These are phyloP conservation scores for Chrysemys picta DNA, from an alignment of 2,113 vertebrate genomes.

Conservation along the genomic window DNA sequence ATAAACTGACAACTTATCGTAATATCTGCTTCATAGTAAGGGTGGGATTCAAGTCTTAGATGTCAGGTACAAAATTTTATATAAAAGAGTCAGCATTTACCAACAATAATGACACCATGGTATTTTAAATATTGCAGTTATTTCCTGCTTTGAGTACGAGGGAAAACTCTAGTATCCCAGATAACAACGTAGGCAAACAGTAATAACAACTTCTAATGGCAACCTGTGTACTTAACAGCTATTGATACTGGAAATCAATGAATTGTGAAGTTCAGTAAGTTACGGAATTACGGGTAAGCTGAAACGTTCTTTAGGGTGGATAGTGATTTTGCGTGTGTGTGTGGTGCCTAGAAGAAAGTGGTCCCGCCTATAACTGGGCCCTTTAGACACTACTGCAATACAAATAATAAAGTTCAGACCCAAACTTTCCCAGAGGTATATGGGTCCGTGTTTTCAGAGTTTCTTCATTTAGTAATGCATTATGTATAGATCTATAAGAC, in stretches of 20 bases:
- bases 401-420: background rate
- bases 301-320: background rate
- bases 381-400: background rate
- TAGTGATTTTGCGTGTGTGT: background rate
- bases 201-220: background rate
- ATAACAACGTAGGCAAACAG: background rate
- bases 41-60: background rate
- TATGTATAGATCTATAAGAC: accelerated
- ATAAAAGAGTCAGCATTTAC: background rate
- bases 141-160: background rate
- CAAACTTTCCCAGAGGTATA: background rate
- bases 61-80: background rate
- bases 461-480: background rate
- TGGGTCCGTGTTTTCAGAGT: background rate
- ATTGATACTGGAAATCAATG: background rate
- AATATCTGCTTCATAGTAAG: background rate
- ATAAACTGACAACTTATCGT: background rate
- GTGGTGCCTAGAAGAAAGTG: background rate
- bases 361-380: background rate
- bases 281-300: background rate
- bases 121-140: background rate
- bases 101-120: background rate
- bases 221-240: background rate
- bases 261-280: background rate
- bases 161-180: background rate